phyloP scores from a whole-genome alignment of 2,888 invertebrate species.

The Mythimna albipuncta region DNA sequence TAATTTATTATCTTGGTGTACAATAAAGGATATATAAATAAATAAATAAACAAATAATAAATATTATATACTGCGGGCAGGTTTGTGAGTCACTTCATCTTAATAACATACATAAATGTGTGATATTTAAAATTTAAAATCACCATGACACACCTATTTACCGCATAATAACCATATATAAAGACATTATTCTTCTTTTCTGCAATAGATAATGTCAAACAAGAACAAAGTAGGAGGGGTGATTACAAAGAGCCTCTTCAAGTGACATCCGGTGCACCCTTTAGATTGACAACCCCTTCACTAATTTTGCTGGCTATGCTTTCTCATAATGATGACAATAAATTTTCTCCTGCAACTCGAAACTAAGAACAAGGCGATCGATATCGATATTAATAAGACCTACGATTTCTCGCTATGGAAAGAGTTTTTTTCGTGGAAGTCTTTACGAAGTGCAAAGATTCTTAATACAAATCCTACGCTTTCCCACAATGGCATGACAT shows the following conservation, averaged over 20 bases:
- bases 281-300: not conserved
- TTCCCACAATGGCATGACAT: not conserved
- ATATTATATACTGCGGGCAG: not conserved
- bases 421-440: no score
- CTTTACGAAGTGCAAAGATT: no score
- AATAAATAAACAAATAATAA: no score
- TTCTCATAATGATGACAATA: not conserved
- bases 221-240: not conserved
- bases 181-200: not conserved
- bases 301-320: not conserved
- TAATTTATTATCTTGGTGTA: no score
- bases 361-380: no score
- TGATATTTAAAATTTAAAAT: not conserved
- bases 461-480: not conserved
- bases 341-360: not conserved
- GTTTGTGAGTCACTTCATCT: slow-evolving; percentile 5
- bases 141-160: not conserved
- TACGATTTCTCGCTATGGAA: no score
- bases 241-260: not conserved
- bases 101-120: not conserved
- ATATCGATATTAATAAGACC: no score
- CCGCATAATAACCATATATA: not conserved
- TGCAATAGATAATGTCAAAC: not conserved
- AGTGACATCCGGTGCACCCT: not conserved
- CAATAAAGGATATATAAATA: no score